A percentile compares a stretch with the other conserved stretches of the same genome.
Evolutionary conservation across 2,888 invertebrate genomes (phyloP).

Genomic region (Steinernema scapterisci): DNA sequence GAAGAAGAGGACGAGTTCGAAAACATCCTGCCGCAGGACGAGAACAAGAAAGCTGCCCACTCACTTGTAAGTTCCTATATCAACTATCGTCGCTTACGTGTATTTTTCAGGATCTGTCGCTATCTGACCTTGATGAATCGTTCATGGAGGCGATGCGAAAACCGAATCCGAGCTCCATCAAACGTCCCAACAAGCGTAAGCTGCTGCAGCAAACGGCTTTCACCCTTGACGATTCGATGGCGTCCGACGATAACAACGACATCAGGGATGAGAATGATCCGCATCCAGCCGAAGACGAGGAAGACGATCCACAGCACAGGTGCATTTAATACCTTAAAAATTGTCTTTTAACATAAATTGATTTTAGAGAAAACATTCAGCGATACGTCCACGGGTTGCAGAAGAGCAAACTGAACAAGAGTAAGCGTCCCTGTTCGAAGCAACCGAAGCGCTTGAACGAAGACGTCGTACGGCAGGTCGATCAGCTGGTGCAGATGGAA

Average conservation of each 20-base stretch:
- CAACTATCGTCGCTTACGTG: not conserved
- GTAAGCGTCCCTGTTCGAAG: not conserved
- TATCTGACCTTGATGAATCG: not conserved
- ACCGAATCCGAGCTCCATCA: not conserved
- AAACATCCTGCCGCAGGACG: not conserved
- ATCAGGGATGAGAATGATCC: not conserved
- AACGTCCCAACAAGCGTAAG: constrained; percentile 19
- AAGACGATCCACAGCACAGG: not conserved
- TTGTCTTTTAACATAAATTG: not conserved
- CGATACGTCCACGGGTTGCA: not conserved
- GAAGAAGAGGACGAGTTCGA: not conserved
- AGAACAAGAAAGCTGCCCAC: too few species aligned
- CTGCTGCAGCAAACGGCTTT: not conserved
- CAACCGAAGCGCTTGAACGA: not conserved
- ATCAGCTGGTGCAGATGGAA: not conserved
- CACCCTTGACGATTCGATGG: constrained; percentile 3
- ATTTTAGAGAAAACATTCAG: not conserved
- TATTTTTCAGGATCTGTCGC: not conserved
- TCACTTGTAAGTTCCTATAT: not conserved
- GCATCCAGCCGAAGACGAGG: not conserved
- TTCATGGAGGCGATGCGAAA: constrained; percentile 1
- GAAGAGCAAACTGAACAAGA: not conserved
- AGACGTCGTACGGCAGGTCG: not conserved
- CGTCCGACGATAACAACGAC: not conserved
- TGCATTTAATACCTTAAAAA: not conserved